Conservation (phyloP, 2,113 vertebrate species). For the Apistogramma diplotaenia region DNA sequence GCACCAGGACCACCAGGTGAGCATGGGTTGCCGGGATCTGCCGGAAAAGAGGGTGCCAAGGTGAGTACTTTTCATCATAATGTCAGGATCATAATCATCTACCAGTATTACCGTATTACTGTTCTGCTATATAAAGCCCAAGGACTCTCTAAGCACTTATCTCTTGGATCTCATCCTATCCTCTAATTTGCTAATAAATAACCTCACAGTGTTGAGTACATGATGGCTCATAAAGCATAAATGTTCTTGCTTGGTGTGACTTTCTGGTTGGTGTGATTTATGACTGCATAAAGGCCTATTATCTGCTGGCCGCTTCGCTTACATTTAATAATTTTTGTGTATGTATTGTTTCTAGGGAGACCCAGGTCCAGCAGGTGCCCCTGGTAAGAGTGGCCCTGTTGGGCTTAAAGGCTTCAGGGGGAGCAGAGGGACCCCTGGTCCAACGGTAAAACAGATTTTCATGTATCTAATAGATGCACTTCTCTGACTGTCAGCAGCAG, state of each 20-base stretch:
- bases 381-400: slow-evolving; percentile 84
- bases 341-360: slow-evolving; percentile 81
- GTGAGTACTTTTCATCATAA: slow-evolving; percentile 67
- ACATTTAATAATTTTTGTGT: slow-evolving; percentile 40
- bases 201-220: slow-evolving; percentile 39
- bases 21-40: slow-evolving; percentile 85
- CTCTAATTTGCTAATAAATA: slow-evolving; percentile 60
- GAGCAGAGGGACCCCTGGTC: slow-evolving; percentile 79
- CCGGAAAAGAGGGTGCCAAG: slow-evolving; percentile 90
- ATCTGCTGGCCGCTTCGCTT: slow-evolving; percentile 29
- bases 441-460: slow-evolving; percentile 72
- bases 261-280: slow-evolving; percentile 55
- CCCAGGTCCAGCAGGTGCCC: slow-evolving; percentile 79
- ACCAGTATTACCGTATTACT: slow-evolving; percentile 19
- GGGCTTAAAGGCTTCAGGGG: slow-evolving; percentile 86
- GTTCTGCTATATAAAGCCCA: slow-evolving; percentile 35
- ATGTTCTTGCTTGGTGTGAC: slow-evolving; percentile 44
- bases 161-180: slow-evolving; percentile 40
- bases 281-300: slow-evolving; percentile 41
- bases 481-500: background rate
- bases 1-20: slow-evolving; percentile 90
- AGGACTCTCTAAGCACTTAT: slow-evolving; percentile 32
- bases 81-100: slow-evolving; percentile 30
- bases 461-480: background rate
- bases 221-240: slow-evolving; percentile 63